Evolutionary conservation across 2,113 vertebrate species (phyloP), one percentile per base, ranked within the genome.

Genomic region (Panurus biarmicus): DNA sequence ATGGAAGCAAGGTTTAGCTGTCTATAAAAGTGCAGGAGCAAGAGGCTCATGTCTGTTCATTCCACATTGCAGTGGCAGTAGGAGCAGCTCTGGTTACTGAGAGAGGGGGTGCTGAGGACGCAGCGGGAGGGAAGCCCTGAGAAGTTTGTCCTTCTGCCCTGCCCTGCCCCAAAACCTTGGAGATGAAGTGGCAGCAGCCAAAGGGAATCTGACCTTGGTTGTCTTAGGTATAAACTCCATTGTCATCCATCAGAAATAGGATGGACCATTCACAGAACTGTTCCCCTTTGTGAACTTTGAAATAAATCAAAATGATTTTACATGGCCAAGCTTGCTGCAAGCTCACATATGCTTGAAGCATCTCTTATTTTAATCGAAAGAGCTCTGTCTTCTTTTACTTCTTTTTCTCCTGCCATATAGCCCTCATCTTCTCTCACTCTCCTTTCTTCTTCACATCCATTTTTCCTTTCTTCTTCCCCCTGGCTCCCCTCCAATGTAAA

Each of bases 301-400:
- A 81, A 66, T 40, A 48, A 81, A 77, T 51, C 19, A 84, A 77
- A 81, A 64, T 35, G 5, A 2, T 33, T 73, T 82, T 66, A 81
- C 28, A 12, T 19, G 40, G 48, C 25, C 86, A 81, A 71, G 65
- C 42, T 33, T 74, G 51, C 69, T 81, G n/a, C 76, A 71, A 90
- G 40, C 51, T 77, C 67, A 62, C 15, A 24, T n/a, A 21, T 25
- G 26, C 82, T 51, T n/a, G 38, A 73, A 96, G 33, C 8, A 50
- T 60, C 60, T 79, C 26, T 50, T 81, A n/a, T 94, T 91, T 48
- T 50, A 83, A 65, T 51, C 5, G 19, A 62, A 94, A 85, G 61
- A 75, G 38, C 22, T 74, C 66, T 44, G 31, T 89, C 75, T 79
- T 72, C 69, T 72, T 62, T 88, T 17, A 58, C 64, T 89, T 70